Evolutionary conservation across 2,888 invertebrate species (phyloP).

Genomic region (Tinea pellionella): DNA sequence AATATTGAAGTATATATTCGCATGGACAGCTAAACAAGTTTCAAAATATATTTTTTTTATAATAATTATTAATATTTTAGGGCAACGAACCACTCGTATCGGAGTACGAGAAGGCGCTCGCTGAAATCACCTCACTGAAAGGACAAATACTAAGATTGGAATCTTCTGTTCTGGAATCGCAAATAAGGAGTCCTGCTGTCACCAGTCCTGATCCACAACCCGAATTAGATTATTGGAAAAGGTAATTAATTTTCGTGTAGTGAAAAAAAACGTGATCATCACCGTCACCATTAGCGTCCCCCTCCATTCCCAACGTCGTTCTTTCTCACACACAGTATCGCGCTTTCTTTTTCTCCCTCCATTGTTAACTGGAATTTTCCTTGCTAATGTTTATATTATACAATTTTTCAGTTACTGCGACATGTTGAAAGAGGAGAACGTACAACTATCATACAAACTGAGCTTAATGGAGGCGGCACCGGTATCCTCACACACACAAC

Average conservation of each 20-base stretch:
- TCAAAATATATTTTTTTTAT: not conserved
- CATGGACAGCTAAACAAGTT: too few species aligned
- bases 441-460: constrained; percentile 51
- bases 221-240: constrained; percentile 55
- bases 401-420: constrained; percentile 62
- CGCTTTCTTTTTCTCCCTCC: too few species aligned
- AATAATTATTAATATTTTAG: constrained; percentile 24
- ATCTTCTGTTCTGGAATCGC: constrained; percentile 51
- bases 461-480: constrained; percentile 37
- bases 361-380: too few species aligned
- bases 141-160: constrained; percentile 58
- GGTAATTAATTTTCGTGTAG: too few species aligned
- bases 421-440: constrained; percentile 71
- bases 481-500: constrained; percentile 35
- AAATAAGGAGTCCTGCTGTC: constrained; percentile 41
- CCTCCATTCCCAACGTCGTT: too few species aligned
- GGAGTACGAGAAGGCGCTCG: constrained; percentile 64
- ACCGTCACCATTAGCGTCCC: too few species aligned
- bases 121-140: constrained; percentile 64
- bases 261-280: too few species aligned
- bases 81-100: constrained; percentile 63
- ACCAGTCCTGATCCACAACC: constrained; percentile 31
- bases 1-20: too few species aligned
- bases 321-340: too few species aligned
- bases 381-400: not conserved